Evolutionary conservation across 2,113 vertebrate species (phyloP).

Genomic region (Anas platyrhynchos): DNA sequence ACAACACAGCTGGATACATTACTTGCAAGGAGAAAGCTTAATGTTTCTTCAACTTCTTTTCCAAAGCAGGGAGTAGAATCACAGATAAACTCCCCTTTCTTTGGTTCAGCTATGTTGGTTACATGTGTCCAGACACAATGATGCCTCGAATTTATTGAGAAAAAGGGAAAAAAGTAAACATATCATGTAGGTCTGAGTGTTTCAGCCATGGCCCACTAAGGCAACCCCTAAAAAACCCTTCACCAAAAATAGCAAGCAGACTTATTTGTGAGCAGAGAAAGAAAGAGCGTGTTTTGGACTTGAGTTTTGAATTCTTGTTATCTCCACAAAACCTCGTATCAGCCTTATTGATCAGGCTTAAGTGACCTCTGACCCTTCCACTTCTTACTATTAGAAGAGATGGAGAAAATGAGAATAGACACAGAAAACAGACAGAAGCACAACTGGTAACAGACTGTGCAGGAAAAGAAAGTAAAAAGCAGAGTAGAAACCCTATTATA

Average conservation of each 20-base stretch:
- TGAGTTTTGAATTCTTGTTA: neutral
- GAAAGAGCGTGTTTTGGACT: neutral
- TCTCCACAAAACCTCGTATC: neutral
- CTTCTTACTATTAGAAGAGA: neutral
- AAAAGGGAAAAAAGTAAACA: neutral
- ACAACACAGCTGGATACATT: neutral
- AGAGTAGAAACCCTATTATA: neutral
- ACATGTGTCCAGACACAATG: rapidly evolving
- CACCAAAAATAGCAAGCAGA: neutral
- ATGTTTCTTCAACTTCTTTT: neutral
- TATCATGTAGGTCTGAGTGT: rapidly evolving
- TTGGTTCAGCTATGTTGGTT: neutral
- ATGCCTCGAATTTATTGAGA: neutral
- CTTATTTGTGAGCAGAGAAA: neutral
- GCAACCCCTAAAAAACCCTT: neutral
- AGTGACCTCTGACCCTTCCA: neutral
- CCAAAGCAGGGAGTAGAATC: neutral
- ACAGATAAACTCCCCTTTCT: neutral
- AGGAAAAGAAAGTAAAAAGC: neutral
- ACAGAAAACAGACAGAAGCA: neutral
- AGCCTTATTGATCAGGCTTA: neutral
- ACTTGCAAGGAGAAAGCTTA: neutral
- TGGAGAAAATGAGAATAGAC: neutral
- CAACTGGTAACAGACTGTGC: neutral
- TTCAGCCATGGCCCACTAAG: neutral